Base-by-base conservation (phyloP, 2,113 vertebrate species). In the Carassius carassius region DNA sequence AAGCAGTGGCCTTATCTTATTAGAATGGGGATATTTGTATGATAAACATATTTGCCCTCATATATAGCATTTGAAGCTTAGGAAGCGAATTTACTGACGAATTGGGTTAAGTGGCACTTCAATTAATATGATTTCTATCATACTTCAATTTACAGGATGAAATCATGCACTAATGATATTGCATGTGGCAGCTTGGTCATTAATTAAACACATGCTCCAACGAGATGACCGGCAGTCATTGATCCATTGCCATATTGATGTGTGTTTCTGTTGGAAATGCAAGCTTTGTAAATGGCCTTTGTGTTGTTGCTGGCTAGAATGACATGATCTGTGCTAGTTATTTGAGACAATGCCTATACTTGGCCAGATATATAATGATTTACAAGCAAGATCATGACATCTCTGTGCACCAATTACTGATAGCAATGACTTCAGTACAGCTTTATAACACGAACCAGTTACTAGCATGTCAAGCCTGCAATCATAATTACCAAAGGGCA, bases 171-270 rank as follows among this genome's bases (percentile, higher is more conserved):
- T 92, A 89, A 91, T 91, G 90, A 87, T 90, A 89, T 67, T 75
- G 84, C 63, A 86, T 67, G 56, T 82, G 63, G 84, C 86, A 75
- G 41, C n/a, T 65, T 81, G 69, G 84, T 90, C 83, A 90, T 92
- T 87, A 89, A 90, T 91, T 91, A 91, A 91, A 89, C 88, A 91
- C 90, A 83, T 41, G 13, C 35, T 37, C 82, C 78, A 83, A 86
- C 62, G 70, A 86, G 74, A 63, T 51, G 85, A 84, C 89, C 81
- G 21, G 82, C 65, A 75, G 79, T 75, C 51, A 63, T 89, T 19
- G 62, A 83, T 86, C 76, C 23, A 0, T 1, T 67, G 44, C 67
- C 35, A 81, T 87, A 86, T 88, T 83, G 78, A 90, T 60, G 51
- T 25, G 58, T 67, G 16, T 82, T 67, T 78, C 19, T 58, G 32